Conservation (phyloP, 2,888 invertebrate species). For the Stenolophus ochropezus region DNA sequence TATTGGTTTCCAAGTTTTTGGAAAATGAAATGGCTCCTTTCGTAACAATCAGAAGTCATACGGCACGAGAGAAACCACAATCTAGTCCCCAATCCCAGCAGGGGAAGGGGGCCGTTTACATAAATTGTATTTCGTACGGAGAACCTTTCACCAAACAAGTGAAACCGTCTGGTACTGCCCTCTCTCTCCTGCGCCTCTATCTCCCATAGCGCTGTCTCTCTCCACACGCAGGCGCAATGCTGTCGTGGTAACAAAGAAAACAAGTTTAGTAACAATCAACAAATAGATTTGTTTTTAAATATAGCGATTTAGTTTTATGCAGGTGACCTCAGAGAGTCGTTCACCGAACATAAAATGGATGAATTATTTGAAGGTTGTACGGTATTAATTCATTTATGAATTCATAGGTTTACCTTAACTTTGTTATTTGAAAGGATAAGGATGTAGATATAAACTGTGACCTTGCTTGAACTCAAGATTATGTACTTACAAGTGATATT, state of each 20-base stretch:
- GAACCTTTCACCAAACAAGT: conserved; percentile 57
- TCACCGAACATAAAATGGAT: conserved; percentile 1
- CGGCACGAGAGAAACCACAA: conserved; percentile 20
- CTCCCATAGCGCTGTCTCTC: neutral
- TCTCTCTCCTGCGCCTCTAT: conserved; percentile 18
- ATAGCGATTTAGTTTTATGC: conserved; percentile 7
- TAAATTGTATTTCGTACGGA: conserved; percentile 55
- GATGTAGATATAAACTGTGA: conserved; percentile 1
- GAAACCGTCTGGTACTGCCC: conserved; percentile 28
- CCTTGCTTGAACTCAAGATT: conserved; percentile 31
- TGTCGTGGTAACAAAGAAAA: conserved; percentile 38
- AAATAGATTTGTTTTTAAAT: conserved; percentile 42
- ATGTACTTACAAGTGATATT: neutral
- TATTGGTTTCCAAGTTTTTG: no score
- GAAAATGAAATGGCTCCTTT: neutral
- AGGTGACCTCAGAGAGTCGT: conserved; percentile 24
- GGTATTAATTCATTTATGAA: conserved; percentile 15
- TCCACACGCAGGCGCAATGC: neutral
- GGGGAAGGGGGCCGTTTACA: conserved; percentile 50
- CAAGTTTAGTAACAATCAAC: conserved; percentile 38
- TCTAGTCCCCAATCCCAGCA: neutral
- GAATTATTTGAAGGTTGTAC: conserved; percentile 1
- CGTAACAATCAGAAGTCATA: neutral
- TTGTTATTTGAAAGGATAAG: neutral
- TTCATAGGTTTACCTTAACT: conserved; percentile 15